Base-by-base conservation (phyloP, 2,113 vertebrate genomes). In the Tragelaphus strepsiceros region DNA sequence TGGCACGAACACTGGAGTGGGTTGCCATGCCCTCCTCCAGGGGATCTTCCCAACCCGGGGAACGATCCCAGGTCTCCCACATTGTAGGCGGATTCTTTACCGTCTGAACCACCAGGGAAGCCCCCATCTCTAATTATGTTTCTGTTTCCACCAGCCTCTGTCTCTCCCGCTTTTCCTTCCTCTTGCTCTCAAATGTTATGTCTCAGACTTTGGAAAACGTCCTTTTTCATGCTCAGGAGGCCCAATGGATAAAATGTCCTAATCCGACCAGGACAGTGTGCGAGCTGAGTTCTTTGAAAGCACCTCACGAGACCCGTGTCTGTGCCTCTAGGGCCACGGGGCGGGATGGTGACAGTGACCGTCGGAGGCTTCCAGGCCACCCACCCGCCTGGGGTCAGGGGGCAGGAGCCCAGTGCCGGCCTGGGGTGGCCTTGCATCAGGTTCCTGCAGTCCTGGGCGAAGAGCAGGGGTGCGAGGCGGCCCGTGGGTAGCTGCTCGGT, bases 381-480 rank as follows among this genome's bases (percentile, higher is more conserved):
- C 46, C 43, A 32, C 39, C 21, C 0, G 14, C 77, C 62, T 1
- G 22, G 28, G 11, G 4, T 1, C 0, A 10, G 54, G 43, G 58
- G 19, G 54, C 15, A 2, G 24, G 46, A 81, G 16, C 12, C 14
- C 49, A 6, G 67, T 2, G 28, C n/a, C n/a, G 5, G 62, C 17
- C 49, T 4, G 26, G 67, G 24, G 6, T 7, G 1, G 13, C 46
- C 32, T 22, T 14, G 11, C 6, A 53, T 59, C 64, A 19, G 67
- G 17, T 4, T 30, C 51, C 28, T 24, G 54, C 58, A 2, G 35
- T 17, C 2, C 54, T 26, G 16, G 54, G 39, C 1, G 3, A 13
- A 26, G 22, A 16, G 26, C 32, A 1, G 3, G 59, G 21, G 1
- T 24, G 0, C 1, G 28, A 49, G 58, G 39, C 9, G 0, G 28